Evolutionary conservation across 2,113 vertebrate species (phyloP), one percentile per base, ranked within the genome.

Genomic region (Malurus melanocephalus): DNA sequence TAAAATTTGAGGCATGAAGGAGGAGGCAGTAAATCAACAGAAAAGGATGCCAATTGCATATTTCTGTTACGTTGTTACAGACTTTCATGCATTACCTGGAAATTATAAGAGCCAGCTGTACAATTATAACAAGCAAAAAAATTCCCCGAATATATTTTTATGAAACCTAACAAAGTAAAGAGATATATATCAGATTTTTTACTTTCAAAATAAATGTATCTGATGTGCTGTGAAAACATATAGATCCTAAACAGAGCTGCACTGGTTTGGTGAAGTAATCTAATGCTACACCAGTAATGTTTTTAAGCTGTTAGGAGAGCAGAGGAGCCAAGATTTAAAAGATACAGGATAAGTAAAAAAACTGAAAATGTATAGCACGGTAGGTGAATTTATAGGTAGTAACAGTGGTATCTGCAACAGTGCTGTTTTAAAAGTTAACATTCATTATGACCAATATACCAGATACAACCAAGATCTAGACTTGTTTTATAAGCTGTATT

Each of bases 1-100:
- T 43, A 68, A 68, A 89, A 91, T 93, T 88, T 51, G 22, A 82
- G 62, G 51, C 73, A 89, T n/a, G 46, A 92, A 57, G 48, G 38
- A 80, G 23, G 66, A 82, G 49, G 68, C 59, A 91, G 53, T 79
- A 93, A 92, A 93, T 92, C 82, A 95, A 82, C 33, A 94, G 71
- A 68, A 87, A 92, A 51, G 35, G 33, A 57, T 95, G 87, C 46
- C 85, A 91, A 85, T 66, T 79, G 82, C n/a, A 80, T 53, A 48
- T 84, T 81, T 85, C 35, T 72, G 7, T 53, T 80, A 60, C 59
- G 35, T 55, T 89, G 27, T 66, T 80, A 60, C 2, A 80, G 52
- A 60, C 11, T 53, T 61, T 56, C 71, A 57, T 62, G 48, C 35
- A 72, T 55, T 90, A 89, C 48, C 43, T 83, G 52, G 30, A 94